A percentile compares a stretch with the other conserved stretches of the same genome.
Evolutionary conservation across 64 coral and sea anemone species (phyloP).

Genomic region (Astreopora myriophthalma): DNA sequence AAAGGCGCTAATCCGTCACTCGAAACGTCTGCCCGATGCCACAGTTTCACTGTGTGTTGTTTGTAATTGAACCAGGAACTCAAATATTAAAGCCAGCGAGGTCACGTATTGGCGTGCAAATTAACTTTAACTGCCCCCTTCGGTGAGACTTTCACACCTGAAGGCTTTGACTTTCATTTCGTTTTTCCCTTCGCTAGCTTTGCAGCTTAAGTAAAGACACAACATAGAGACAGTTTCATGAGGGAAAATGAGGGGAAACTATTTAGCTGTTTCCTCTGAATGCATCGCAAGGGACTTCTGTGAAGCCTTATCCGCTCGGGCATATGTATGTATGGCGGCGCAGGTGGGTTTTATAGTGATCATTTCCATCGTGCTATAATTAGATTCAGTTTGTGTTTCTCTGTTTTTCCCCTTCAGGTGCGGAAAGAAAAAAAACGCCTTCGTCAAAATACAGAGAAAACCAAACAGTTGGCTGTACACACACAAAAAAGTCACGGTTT

Average conservation of each 20-base stretch:
- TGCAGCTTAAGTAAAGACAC: neutral
- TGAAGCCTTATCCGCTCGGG: neutral
- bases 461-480: neutral
- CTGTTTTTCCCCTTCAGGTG: neutral
- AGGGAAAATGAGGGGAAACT: neutral
- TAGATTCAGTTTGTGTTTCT: too few species aligned
- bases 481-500: neutral
- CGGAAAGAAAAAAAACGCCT: neutral
- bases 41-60: neutral
- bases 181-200: neutral
- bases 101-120: neutral
- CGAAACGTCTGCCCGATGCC: too few species aligned
- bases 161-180: neutral
- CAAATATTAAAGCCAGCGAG: constrained; percentile 5
- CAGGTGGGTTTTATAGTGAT: neutral
- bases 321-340: neutral
- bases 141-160: neutral
- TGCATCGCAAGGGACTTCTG: too few species aligned
- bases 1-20: neutral
- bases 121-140: neutral
- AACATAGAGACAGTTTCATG: neutral
- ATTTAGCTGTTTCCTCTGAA: neutral
- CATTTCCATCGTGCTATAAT: neutral
- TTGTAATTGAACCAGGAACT: constrained; percentile 18
- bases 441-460: neutral